Conservation (phyloP, 2,797 vertebrate species). For the Lerista edwardsae region DNA sequence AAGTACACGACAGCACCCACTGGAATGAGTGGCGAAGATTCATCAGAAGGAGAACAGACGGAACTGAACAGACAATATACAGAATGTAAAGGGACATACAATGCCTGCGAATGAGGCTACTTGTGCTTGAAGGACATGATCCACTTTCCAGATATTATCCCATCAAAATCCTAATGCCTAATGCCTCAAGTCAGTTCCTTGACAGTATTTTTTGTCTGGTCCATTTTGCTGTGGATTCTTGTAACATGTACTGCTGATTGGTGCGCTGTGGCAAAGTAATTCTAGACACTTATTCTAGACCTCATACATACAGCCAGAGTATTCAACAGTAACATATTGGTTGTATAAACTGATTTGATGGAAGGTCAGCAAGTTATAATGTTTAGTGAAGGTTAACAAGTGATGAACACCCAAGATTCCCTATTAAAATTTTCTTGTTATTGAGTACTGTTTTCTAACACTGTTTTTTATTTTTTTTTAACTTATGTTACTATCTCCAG, state of each 20-base stretch:
- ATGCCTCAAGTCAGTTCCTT: background rate
- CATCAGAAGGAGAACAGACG: constrained; percentile 35
- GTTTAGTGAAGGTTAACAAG: background rate
- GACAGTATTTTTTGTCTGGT: constrained; percentile 33
- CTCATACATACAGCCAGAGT: background rate
- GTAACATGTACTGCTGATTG: background rate
- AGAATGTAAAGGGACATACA: constrained; percentile 56
- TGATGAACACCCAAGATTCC: background rate
- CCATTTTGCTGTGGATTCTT: background rate
- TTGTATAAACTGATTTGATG: background rate
- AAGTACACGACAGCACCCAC: background rate
- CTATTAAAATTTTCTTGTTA: background rate
- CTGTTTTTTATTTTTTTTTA: background rate
- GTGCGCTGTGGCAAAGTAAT: background rate
- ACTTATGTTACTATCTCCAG: background rate
- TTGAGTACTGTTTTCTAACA: background rate
- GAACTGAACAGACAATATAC: constrained; percentile 61
- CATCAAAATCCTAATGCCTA: background rate
- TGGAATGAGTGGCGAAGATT: constrained; percentile 40
- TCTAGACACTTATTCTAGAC: background rate
- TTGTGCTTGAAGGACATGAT: constrained; percentile 50
- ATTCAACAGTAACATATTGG: background rate
- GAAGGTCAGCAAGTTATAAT: background rate
- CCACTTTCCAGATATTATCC: constrained; percentile 47
- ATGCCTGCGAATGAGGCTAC: constrained; percentile 46